Evolutionary conservation across 2,797 vertebrate species (phyloP), one percentile per base, ranked within the genome.

Genomic region (Paguma larvata): DNA sequence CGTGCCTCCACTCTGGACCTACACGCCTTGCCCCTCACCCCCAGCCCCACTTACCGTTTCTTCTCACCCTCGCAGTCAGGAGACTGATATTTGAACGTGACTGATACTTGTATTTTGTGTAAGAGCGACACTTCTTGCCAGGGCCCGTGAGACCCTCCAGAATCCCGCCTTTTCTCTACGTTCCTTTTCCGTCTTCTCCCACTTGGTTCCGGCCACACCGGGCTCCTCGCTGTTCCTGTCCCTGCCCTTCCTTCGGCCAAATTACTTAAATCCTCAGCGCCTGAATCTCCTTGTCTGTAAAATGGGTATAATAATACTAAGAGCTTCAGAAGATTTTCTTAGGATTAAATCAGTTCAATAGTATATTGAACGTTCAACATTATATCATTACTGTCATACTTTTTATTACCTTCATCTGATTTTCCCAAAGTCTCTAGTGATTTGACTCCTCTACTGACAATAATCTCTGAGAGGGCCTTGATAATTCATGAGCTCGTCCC

Each of bases 11-110:
- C 48, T 12, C 8, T 56, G 48, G 70, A 34, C 9, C 38, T 9
- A 34, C 27, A 68, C 5, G 25, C 3, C n/a, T 25, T 2, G 1
- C 4, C 4, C 15, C 53, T 21, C 15, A 5, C 0, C 15, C 7
- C 18, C 2, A 68, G 3, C 41, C 32, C n/a, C 27, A 16, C 41
- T 84, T 77, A 23, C 0, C 6, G 10, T 21, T 32, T 51, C 44
- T 73, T 62, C 51, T 88, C 18, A 44, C 41, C 6, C 23, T 23
- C 32, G n/a, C 41, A 75, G 11, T 32, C 19, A 5, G 32, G 84
- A 84, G 44, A 85, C 56, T 73, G 46, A 30, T 7, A 41, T 91
- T 87, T 21, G 75, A 67, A 51, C 65, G 16, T 27, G 51, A n/a
- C n/a, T n/a, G n/a, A n/a, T n/a, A n/a, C n/a, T n/a, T n/a, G n/a